Evolutionary conservation across 1,140 invertebrate genomes (phyloP).

Genomic region (Pogonomyrmex californicus): DNA sequence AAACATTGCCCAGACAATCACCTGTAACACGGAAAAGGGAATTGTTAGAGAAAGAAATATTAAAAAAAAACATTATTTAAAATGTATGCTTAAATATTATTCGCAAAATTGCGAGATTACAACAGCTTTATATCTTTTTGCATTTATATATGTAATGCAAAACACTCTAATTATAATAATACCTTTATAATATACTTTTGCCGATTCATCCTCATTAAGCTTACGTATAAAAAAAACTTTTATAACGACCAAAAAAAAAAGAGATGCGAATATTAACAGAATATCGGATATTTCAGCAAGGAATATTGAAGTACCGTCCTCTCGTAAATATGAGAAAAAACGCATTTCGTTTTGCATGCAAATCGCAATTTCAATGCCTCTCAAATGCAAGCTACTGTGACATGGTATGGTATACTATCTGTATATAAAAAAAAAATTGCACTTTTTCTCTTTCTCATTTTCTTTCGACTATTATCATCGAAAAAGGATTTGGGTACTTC

Average conservation of each 20-base stretch:
- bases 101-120: background rate
- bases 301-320: conserved; percentile 49
- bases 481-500: conserved; percentile 72
- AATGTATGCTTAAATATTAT: conserved; percentile 13
- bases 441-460: background rate
- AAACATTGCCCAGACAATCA: conserved; percentile 20
- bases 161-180: conserved; percentile 3
- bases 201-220: conserved; percentile 12
- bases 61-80: background rate
- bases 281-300: conserved; percentile 32
- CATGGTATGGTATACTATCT: background rate
- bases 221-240: conserved; percentile 1
- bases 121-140: background rate
- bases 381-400: conserved; percentile 50
- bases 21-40: conserved; percentile 48
- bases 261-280: conserved; percentile 36
- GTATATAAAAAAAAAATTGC: background rate
- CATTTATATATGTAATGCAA: background rate
- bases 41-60: background rate
- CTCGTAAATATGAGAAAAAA: conserved; percentile 54
- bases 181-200: background rate
- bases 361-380: conserved; percentile 63
- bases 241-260: background rate
- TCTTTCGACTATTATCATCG: conserved; percentile 65
- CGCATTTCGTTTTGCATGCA: conserved; percentile 70